phyloP scores from a whole-genome alignment of 2,113 vertebrate species.

The Cyanoliseus patagonus region DNA sequence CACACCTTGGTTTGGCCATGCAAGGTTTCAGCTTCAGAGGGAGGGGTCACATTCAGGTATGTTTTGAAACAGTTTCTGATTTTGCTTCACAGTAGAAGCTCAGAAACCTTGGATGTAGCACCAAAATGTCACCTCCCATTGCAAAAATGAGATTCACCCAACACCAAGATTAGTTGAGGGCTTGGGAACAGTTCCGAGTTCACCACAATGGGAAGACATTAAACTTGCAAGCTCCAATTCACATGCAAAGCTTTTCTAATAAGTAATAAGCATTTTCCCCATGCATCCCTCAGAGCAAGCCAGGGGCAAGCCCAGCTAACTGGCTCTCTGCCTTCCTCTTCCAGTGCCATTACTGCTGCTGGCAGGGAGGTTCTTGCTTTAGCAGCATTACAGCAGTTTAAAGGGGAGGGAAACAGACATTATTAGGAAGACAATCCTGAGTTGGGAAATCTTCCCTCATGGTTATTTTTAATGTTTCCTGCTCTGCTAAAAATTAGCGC shows the following conservation, averaged over 20 bases:
- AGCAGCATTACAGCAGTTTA: background rate
- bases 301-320: background rate
- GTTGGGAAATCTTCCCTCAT: conserved; percentile 39
- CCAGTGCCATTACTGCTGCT: background rate
- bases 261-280: background rate
- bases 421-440: conserved; percentile 22
- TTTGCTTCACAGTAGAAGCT: background rate
- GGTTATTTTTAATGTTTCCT: conserved; percentile 67
- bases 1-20: background rate
- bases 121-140: background rate
- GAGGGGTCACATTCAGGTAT: accelerated
- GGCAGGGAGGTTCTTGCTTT: background rate
- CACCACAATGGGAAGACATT: background rate
- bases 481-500: conserved; percentile 60
- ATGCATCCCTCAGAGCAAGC: background rate
- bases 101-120: background rate
- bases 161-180: background rate
- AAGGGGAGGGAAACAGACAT: background rate
- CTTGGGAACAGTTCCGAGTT: background rate
- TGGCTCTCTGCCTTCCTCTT: background rate
- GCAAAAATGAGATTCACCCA: background rate
- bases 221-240: background rate
- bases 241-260: background rate
- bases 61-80: background rate
- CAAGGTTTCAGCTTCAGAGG: background rate